These are phyloP conservation scores for Mormoops blainvillei DNA, from an alignment of 2,113 vertebrate species.

Conservation along the genomic window DNA sequence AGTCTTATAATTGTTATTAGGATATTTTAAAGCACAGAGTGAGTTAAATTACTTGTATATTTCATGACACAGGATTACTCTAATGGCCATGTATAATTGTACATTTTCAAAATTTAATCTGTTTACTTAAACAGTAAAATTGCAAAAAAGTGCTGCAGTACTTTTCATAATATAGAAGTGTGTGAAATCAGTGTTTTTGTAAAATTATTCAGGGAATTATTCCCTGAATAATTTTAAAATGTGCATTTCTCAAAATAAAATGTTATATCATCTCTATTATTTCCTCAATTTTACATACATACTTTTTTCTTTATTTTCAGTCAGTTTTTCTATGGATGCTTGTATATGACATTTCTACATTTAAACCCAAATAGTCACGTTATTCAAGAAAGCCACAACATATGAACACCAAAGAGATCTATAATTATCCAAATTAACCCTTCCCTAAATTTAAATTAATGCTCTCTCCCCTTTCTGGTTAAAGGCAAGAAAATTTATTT, in stretches of 20 bases:
- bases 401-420: not conserved
- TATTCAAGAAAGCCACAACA: conserved; percentile 8
- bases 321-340: conserved; percentile 2
- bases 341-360: not conserved
- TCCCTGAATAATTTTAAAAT: conserved; percentile 18
- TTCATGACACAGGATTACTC: not conserved
- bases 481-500: conserved; percentile 45
- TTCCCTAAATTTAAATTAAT: conserved; percentile 35
- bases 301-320: not conserved
- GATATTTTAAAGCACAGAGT: not conserved
- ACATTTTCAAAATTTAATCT: conserved; percentile 48
- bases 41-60: not conserved
- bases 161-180: conserved; percentile 15
- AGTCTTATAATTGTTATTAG: conserved; percentile 1
- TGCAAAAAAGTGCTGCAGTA: not conserved
- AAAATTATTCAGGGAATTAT: no score
- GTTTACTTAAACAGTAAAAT: conserved; percentile 36
- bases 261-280: not conserved
- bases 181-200: no score
- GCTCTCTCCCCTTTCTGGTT: not conserved
- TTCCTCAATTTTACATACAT: conserved; percentile 15
- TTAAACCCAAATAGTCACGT: not conserved
- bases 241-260: conserved; percentile 46
- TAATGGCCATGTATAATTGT: conserved; percentile 24
- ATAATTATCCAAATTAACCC: conserved; percentile 28